Base-by-base conservation (phyloP, 2,888 invertebrate species). In the Synanthedon andrenaeformis region DNA sequence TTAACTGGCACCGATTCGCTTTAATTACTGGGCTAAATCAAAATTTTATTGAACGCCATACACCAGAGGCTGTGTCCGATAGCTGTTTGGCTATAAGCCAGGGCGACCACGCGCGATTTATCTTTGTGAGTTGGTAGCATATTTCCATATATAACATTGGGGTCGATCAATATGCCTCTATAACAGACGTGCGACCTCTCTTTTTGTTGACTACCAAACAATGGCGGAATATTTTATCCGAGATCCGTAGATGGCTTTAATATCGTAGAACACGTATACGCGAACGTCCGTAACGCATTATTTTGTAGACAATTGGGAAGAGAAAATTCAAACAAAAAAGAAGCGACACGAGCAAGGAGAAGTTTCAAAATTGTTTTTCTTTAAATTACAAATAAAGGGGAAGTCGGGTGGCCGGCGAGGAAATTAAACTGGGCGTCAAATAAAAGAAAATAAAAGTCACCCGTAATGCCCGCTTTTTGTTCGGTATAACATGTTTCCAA, bases 311-410 rank as follows among this genome's bases (percentile, higher is more conserved):
- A 45, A n/a, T 45, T 45, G 59, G 59, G 55, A 63, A 68, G 60
- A 72, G 65, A 64, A 70, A 73, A 74, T 69, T 69, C 65, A 69
- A 70, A 67, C 61, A 63, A 56, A 35, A 62, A 68, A 69, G 59
- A 65, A 60, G 52, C 61, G 61, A 45, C 17, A 66, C 65, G 59
- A 59, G 62, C 59, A 58, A 55, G 53, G 53, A 53, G 57, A 70
- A 74, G 64, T 72, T 77, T 67, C 58, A 53, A 70, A 75, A 76
- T 68, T 73, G 74, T 75, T 74, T 76, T 74, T 73, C 70, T 74
- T 74, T 72, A 68, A 74, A 72, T 58, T 62, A 63, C 69, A 72
- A 74, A 74, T 72, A 78, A 75, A 74, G 62, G 63, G 62, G 63
- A 65, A 62, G 63, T 42, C 53, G 54, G 52, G 63, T 57, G 60